phyloP scores from a whole-genome alignment of 2,888 invertebrate genomes.

The Tiliacea citrago region DNA sequence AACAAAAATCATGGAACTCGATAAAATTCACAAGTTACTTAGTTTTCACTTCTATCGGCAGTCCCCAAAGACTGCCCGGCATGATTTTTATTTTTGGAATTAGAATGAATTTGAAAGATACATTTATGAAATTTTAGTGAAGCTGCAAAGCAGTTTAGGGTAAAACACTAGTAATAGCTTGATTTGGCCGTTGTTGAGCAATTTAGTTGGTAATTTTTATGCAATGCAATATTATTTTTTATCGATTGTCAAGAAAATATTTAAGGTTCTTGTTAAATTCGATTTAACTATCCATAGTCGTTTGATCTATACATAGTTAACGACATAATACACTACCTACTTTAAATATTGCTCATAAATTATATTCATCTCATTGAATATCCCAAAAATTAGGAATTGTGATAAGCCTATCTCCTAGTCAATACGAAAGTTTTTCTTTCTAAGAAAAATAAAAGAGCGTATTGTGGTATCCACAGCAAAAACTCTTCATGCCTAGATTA shows the following conservation, averaged over 20 bases:
- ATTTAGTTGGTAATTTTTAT: neutral
- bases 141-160: neutral
- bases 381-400: neutral
- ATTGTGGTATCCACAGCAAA: constrained; percentile 3
- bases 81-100: neutral
- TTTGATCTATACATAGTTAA: neutral
- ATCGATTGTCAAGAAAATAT: neutral
- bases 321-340: no score
- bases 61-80: no score
- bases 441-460: neutral
- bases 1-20: no score
- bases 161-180: neutral
- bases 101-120: neutral
- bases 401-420: neutral
- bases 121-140: neutral
- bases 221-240: neutral
- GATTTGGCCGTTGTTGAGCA: neutral
- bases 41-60: no score
- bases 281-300: no score
- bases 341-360: neutral
- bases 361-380: no score
- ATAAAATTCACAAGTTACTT: no score
- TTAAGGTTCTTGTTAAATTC: neutral
- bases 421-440: neutral
- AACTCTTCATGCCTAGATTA: constrained; percentile 30